Percentiles rank a stretch among this genome's conserved stretches.
Conservation (phyloP, 2,113 vertebrate species). For the Antigone vipio region DNA sequence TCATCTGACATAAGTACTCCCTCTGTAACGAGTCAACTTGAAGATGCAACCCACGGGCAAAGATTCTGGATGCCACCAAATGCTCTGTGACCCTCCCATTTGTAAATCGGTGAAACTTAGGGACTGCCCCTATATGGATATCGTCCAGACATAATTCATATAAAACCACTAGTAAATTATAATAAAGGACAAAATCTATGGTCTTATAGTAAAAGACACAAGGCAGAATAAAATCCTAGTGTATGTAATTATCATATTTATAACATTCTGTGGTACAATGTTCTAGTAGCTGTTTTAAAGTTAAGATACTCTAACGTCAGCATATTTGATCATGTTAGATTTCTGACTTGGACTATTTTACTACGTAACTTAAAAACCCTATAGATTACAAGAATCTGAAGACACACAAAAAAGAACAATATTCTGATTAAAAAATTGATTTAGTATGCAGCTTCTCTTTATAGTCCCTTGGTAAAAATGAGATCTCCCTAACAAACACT, state of each 20-base stretch:
- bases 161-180: background rate
- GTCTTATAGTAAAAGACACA: background rate
- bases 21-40: rapidly evolving
- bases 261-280: constrained; percentile 32
- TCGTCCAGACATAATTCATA: background rate
- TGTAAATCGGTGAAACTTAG: background rate
- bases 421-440: constrained; percentile 78
- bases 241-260: constrained; percentile 61
- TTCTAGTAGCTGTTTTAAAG: constrained; percentile 57
- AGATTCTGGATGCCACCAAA: background rate
- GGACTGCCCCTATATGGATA: background rate
- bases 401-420: constrained; percentile 70
- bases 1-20: background rate
- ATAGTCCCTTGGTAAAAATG: constrained; percentile 81
- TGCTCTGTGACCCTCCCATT: rapidly evolving
- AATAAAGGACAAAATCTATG: background rate
- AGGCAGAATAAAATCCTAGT: constrained; percentile 29
- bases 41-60: background rate
- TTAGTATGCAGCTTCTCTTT: constrained; percentile 78
- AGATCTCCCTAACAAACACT: constrained; percentile 85
- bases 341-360: constrained; percentile 56
- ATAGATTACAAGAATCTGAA: constrained; percentile 64
- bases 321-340: constrained; percentile 63
- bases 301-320: constrained; percentile 57
- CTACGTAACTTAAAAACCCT: constrained; percentile 61